Evolutionary conservation across 2,797 vertebrate species (phyloP).

Genomic region (Distichodus sexfasciatus): DNA sequence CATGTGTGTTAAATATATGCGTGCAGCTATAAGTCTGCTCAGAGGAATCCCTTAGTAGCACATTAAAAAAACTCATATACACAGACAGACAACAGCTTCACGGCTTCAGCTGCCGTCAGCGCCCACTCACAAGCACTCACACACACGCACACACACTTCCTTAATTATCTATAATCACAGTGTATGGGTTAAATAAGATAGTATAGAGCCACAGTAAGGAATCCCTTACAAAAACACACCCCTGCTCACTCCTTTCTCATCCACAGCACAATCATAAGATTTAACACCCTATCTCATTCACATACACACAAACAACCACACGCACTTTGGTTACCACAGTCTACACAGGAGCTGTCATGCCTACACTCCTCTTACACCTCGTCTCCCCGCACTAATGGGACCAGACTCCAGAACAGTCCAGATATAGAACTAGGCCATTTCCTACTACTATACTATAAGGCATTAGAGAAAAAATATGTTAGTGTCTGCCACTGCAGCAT

Average conservation of each 20-base stretch:
- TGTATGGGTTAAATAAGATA: constrained; percentile 14
- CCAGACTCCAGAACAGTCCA: constrained; percentile 6
- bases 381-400: constrained; percentile 6
- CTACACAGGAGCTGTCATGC: constrained; percentile 7
- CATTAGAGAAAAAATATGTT: neutral
- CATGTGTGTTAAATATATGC: constrained; percentile 49
- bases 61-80: constrained; percentile 1
- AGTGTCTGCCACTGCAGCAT: neutral
- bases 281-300: constrained; percentile 12
- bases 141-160: constrained; percentile 4
- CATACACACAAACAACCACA: constrained; percentile 10
- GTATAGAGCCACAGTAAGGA: constrained; percentile 14
- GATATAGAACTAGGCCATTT: constrained; percentile 12
- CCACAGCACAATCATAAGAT: no score
- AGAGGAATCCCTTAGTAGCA: constrained; percentile 17
- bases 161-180: constrained; percentile 30
- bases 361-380: neutral
- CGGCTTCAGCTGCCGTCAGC: neutral
- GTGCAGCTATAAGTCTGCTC: constrained; percentile 19
- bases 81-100: constrained; percentile 1
- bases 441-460: constrained; percentile 4
- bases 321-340: constrained; percentile 9
- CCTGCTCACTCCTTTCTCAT: neutral
- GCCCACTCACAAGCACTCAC: neutral
- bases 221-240: constrained; percentile 38